A percentile compares a stretch with the other conserved stretches of the same genome.
Evolutionary conservation across 1,140 invertebrate genomes (phyloP).

Genomic region (Mesaphorura yosii): DNA sequence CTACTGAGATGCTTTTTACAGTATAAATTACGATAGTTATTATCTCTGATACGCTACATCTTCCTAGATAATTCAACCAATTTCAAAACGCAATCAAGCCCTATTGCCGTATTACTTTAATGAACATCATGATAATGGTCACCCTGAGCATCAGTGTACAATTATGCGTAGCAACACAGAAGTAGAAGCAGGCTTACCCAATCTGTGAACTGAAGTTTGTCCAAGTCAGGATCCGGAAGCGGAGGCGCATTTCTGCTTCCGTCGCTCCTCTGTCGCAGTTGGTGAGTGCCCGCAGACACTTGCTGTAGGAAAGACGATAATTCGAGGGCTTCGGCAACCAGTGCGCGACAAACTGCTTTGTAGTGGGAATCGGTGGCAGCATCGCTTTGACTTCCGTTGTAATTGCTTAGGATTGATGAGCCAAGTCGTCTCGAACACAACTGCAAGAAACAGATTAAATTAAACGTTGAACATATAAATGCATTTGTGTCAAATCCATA

Average conservation of each 20-base stretch:
- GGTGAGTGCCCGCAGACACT: slow-evolving; percentile 42
- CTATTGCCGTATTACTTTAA: no score
- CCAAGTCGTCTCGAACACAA: slow-evolving; percentile 13
- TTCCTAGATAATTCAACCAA: no score
- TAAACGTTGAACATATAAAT: neutral
- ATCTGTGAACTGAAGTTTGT: slow-evolving; percentile 67
- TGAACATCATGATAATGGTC: no score
- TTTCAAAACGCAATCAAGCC: no score
- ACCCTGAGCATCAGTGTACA: no score
- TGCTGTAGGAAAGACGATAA: slow-evolving; percentile 76
- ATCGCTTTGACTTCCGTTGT: slow-evolving; percentile 10
- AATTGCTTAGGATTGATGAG: slow-evolving; percentile 15
- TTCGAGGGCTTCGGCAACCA: slow-evolving; percentile 80
- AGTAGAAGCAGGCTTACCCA: slow-evolving; percentile 63
- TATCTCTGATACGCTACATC: no score
- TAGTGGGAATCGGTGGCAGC: slow-evolving; percentile 65
- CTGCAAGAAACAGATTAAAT: slow-evolving; percentile 1
- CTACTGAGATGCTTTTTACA: no score
- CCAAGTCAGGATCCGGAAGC: slow-evolving; percentile 46
- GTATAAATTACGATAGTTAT: no score
- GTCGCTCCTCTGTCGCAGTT: neutral
- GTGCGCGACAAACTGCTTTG: slow-evolving; percentile 75
- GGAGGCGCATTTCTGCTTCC: neutral
- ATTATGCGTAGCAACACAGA: no score
- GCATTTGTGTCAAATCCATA: neutral